Conservation (phyloP, 1,140 invertebrate genomes). For the Parasteatoda tepidariorum region DNA sequence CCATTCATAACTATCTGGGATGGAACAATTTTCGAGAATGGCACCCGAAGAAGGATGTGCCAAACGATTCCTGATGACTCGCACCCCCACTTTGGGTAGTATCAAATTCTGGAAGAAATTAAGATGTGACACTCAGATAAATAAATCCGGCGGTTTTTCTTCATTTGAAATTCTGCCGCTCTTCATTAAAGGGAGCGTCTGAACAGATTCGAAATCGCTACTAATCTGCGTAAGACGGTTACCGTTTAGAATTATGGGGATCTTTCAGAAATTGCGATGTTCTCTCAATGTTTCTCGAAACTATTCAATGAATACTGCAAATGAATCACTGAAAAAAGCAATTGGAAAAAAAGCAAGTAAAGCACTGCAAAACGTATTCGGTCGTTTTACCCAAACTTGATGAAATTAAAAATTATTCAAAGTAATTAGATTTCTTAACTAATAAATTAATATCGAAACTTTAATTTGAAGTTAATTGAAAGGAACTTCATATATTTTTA, state of each 20-base stretch:
- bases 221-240: neutral
- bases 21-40: neutral
- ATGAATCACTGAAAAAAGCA: too few relatives aligned
- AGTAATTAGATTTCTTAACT: too few relatives aligned
- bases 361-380: too few relatives aligned
- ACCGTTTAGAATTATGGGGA: neutral
- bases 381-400: too few relatives aligned
- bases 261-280: neutral
- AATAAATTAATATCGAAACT: too few relatives aligned
- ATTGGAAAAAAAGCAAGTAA: too few relatives aligned
- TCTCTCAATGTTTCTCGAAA: neutral
- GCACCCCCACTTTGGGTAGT: neutral
- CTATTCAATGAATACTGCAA: too few relatives aligned
- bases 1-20: neutral
- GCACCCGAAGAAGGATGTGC: neutral
- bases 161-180: neutral
- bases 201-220: neutral
- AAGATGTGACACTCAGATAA: conserved; percentile 21
- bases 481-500: too few relatives aligned
- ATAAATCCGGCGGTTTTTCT: neutral
- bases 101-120: neutral
- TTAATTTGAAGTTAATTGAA: too few relatives aligned
- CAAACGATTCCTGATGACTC: neutral
- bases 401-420: too few relatives aligned
- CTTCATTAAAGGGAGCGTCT: neutral